Evolutionary conservation across 2,113 vertebrate genomes (phyloP), one percentile per base, ranked within the genome.

Genomic region (Struthidea cinerea): DNA sequence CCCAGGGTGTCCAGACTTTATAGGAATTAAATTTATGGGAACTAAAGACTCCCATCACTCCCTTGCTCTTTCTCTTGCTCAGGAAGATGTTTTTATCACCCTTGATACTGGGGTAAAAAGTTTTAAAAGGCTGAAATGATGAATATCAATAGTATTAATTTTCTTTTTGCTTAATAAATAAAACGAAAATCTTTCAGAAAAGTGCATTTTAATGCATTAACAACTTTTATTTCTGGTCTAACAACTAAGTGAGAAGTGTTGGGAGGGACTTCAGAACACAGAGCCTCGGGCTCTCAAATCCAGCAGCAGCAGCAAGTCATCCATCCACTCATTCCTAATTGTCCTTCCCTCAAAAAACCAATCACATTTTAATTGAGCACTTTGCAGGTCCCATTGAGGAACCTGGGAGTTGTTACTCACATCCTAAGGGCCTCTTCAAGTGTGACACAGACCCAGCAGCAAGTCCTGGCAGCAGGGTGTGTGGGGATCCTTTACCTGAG

Each of bases 1-100:
- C 83, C 91, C 93, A 94, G 77, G 18, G 44, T 86, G 77, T 89
- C 89, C 95, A 97, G 94, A 85, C 94, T 91, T 93, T 37, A 75
- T 15, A 94, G 69, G 50, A 88, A 76, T 84, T 81, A 55, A 65
- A 86, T 92, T 94, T 96, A 94, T 90, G 85, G 85, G 90, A 96
- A 88, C 71, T 87, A 41, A 93, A 93, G 71, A 0, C 85, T 96
- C 75, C 55, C 75, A 82, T 56, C 75, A 23, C 69, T 69, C 44
- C 41, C 59, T 57, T 52, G 69, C 21, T 94, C 82, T 65, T 86
- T 73, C 33, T 77, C 44, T 91, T 81, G 52, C 81, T 77, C 52
- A 4, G 2, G 59, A 95, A 95, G 88, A 37, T 8, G 28, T 53
- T 95, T 96, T 91, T 75, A 75, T 89, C 57, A 69, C 22, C 11